Evolutionary conservation across 1,140 invertebrate species (phyloP).

Genomic region (Glossosoma conforme): DNA sequence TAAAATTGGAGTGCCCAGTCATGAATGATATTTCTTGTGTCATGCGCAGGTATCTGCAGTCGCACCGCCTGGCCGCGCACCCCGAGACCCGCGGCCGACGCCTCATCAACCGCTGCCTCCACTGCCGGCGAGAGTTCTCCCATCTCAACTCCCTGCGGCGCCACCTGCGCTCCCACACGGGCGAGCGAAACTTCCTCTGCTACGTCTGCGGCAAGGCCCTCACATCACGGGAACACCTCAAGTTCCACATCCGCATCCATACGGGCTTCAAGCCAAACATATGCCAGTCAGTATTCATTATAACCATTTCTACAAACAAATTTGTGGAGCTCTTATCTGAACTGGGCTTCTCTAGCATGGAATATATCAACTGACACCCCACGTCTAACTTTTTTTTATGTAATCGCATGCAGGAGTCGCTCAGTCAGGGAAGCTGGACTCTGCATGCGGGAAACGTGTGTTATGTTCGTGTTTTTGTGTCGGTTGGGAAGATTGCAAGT

Average conservation of each 20-base stretch:
- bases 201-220: slow-evolving; percentile 77
- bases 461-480: too few relatives aligned
- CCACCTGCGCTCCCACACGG: slow-evolving; percentile 58
- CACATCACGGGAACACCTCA: slow-evolving; percentile 62
- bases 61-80: slow-evolving; percentile 40
- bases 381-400: too few relatives aligned
- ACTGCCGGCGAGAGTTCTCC: slow-evolving; percentile 46
- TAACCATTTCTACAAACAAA: too few relatives aligned
- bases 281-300: slow-evolving; percentile 47
- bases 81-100: slow-evolving; percentile 37
- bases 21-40: too few relatives aligned
- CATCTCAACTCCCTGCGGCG: slow-evolving; percentile 53
- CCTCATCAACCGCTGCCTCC: slow-evolving; percentile 42
- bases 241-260: slow-evolving; percentile 66
- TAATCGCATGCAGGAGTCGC: too few relatives aligned
- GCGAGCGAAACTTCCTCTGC: slow-evolving; percentile 58
- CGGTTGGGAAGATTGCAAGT: too few relatives aligned
- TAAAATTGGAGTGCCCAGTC: too few relatives aligned
- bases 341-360: too few relatives aligned
- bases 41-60: slow-evolving; percentile 35
- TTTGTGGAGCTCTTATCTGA: too few relatives aligned
- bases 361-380: too few relatives aligned
- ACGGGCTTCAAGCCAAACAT: slow-evolving; percentile 68
- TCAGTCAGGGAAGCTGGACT: too few relatives aligned
- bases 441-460: too few relatives aligned